Evolutionary conservation across 2,113 vertebrate species (phyloP), one percentile per base, ranked within the genome.

Genomic region (Dissostichus mawsoni): DNA sequence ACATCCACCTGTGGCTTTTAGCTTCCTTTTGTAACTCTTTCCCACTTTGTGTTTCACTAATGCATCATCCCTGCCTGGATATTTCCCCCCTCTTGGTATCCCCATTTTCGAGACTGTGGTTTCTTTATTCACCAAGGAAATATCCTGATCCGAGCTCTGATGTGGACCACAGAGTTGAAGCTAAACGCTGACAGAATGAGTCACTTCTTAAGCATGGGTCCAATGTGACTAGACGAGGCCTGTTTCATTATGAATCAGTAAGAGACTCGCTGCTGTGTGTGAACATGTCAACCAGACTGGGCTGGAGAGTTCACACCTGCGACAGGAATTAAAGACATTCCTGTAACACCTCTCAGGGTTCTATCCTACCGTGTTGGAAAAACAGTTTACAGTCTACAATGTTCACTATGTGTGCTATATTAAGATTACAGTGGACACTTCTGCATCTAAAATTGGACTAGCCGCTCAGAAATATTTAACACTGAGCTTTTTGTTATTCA

Each of bases 271-370:
- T 45, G 67, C 58, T 71, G 56, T 65, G 78, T 84, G 58, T 84
- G n/a, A 90, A 83, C 81, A 76, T 53, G 80, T 80, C 75, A 33
- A 53, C 58, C 63, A 56, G 41, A 64, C 44, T 17, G 36, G 44
- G 55, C 76, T 84, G 52, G 52, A 78, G 29, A 77, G 85, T 83
- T 92, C 83, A 85, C 80, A 81, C 78, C 63, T 67, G 73, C 58
- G 79, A 8, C 48, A 70, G 80, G 80, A 90, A 89, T 74, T 78
- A 61, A 74, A 82, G 65, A 63, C 51, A 57, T 50, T 57, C 16
- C 33, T 63, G 17, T 25, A 17, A 81, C 62, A 53, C 47, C 8
- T 62, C 45, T 41, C 18, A 0, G 44, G 18, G 11, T 57, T 69
- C 29, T 56, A 23, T 33, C 18, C 7, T n/a, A 61, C 16, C 50